Base-by-base conservation (phyloP, 2,888 invertebrate species). In the Malthinus seriepunctatus region DNA sequence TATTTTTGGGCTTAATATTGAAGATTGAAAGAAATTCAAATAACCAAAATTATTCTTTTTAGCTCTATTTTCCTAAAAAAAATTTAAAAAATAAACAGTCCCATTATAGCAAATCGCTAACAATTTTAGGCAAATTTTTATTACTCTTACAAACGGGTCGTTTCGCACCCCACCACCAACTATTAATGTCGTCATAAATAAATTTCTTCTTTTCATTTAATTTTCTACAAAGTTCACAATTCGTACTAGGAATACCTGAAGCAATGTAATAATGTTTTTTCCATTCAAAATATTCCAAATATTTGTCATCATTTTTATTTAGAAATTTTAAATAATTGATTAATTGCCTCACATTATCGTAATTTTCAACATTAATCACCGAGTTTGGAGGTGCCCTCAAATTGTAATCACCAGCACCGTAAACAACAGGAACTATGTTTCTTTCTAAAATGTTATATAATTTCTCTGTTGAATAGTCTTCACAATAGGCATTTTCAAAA, bases 271-370 rank as follows among this genome's bases (percentile, higher is more conserved):
- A 65, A 32, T 57, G 9, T 3, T 15, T 44, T 57, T 63, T 66
- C 66, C 66, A 66, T 33, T 57, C 35, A 67, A 85, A 84, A 70
- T 85, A 86, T 63, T 81, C 78, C 64, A 84, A 81, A 74, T 84
- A 86, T 38, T 81, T 73, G 6, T 77, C 74, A 53, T 81, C 80
- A 70, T 84, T 77, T 45, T 73, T 60, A 70, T 82, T 81, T 44
- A 86, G 73, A 39, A 73, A 68, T 54, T 76, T 74, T 7, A 86
- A 73, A 69, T 82, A 84, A 10, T 73, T 72, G 1, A 82, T 84
- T 37, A 86, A 73, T 12, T 79, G 74, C 66, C 78, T 72, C 1
- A 82, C 79, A 6, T 79, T 76, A 14, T 73, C 71, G 69, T 83
- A 86, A 64, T 60, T 50, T 8, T 35, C 50, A 2, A 55, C 47